Conservation (phyloP, 2,113 vertebrate genomes). For the Cacatua alba region DNA sequence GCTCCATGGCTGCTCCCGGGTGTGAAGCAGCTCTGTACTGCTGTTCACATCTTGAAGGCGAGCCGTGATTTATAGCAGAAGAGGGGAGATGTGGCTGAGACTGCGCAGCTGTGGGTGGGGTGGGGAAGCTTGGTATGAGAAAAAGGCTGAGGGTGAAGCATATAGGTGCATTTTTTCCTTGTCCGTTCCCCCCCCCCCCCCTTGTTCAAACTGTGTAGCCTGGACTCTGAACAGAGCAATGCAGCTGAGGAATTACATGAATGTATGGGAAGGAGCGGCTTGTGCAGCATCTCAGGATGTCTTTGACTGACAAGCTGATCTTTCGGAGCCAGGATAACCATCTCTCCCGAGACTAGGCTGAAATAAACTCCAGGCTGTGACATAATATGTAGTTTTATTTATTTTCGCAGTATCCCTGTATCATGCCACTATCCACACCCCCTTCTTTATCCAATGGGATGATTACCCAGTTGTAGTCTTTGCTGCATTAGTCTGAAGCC, state of each 20-base stretch:
- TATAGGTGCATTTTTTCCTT: background rate
- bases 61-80: background rate
- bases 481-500: background rate
- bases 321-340: background rate
- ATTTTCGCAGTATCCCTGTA: background rate
- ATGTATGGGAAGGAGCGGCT: slow-evolving; percentile 55
- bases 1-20: background rate
- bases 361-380: slow-evolving; percentile 10
- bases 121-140: slow-evolving; percentile 37
- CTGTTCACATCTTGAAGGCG: background rate
- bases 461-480: background rate
- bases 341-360: background rate
- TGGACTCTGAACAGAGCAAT: background rate
- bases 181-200: background rate
- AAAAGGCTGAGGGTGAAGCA: slow-evolving; percentile 33
- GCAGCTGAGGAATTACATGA: slow-evolving; percentile 62
- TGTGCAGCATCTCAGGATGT: background rate
- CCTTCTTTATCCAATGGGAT: background rate
- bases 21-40: background rate
- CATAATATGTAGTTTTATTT: background rate
- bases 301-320: background rate
- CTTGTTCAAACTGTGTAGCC: background rate
- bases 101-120: background rate
- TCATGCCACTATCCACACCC: accelerated
- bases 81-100: background rate